These are phyloP conservation scores for Etheostoma cragini DNA, from an alignment of 2,113 vertebrate species.

Conservation along the genomic window DNA sequence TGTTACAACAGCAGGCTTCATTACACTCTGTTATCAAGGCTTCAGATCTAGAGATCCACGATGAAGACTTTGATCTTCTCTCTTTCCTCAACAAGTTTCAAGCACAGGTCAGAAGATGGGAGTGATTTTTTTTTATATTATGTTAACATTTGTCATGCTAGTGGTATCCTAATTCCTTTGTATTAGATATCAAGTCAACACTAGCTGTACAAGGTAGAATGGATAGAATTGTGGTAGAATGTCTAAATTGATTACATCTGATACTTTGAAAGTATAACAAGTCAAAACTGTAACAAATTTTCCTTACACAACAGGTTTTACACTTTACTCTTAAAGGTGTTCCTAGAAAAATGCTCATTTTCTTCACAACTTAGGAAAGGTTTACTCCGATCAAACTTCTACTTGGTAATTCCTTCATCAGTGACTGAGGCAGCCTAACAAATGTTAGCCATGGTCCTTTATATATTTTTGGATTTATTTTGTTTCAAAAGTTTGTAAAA, in stretches of 20 bases:
- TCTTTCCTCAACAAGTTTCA: slow-evolving; percentile 86
- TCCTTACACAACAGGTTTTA: background rate
- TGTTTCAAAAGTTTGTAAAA: background rate
- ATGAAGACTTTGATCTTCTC: slow-evolving; percentile 86
- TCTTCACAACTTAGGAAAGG: background rate
- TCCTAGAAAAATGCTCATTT: background rate
- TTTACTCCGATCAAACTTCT: background rate
- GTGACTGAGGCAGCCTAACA: background rate
- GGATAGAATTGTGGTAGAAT: background rate
- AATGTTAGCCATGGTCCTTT: background rate
- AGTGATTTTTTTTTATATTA: background rate
- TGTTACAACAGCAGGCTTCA: slow-evolving; percentile 85
- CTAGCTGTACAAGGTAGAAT: background rate
- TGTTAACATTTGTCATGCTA: background rate
- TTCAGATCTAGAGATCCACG: slow-evolving; percentile 85
- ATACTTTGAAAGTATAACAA: background rate
- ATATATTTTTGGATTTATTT: background rate
- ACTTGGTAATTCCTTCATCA: background rate
- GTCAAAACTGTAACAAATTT: background rate
- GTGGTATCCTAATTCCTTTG: background rate
- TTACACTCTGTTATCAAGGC: slow-evolving; percentile 87
- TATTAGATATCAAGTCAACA: background rate
- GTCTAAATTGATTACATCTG: background rate
- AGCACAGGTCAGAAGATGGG: slow-evolving; percentile 85
- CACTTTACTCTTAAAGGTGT: background rate